phyloP scores from a whole-genome alignment of 2,888 invertebrate species.

The Thalpophila matura region DNA sequence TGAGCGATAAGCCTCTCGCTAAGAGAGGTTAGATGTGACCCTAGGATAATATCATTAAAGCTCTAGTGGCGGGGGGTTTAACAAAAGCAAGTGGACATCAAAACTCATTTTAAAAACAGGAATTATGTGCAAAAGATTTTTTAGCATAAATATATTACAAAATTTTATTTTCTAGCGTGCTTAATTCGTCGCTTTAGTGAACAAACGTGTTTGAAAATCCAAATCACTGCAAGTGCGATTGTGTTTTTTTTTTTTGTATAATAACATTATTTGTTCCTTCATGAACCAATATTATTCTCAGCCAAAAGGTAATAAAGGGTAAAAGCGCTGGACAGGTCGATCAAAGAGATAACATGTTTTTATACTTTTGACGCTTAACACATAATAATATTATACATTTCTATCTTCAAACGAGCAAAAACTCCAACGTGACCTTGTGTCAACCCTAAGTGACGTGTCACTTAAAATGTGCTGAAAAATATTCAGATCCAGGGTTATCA shows the following conservation, averaged over 20 bases:
- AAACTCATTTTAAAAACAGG: constrained; percentile 26
- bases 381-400: constrained; percentile 46
- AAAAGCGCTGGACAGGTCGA: constrained; percentile 21
- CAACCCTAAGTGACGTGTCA: constrained; percentile 53
- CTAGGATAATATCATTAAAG: constrained; percentile 34
- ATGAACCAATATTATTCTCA: constrained; percentile 11
- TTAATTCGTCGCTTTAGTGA: constrained; percentile 18
- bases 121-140: constrained; percentile 30
- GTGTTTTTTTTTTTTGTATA: constrained; percentile 36
- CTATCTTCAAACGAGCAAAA: constrained; percentile 41
- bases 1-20: constrained; percentile 24
- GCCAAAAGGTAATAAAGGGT: not conserved
- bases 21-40: constrained; percentile 48
- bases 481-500: constrained; percentile 51
- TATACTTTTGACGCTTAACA: constrained; percentile 17
- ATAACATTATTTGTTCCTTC: constrained; percentile 43
- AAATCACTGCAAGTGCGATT: constrained; percentile 45
- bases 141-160: constrained; percentile 2
- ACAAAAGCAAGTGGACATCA: constrained; percentile 42
- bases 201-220: constrained; percentile 42
- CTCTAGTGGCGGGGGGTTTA: constrained; percentile 29
- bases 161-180: constrained; percentile 44
- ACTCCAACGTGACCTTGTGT: constrained; percentile 48
- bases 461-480: constrained; percentile 47
- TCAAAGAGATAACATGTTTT: constrained; percentile 27